Conservation (phyloP, 1,140 invertebrate species). For the Kradibia gibbosae region DNA sequence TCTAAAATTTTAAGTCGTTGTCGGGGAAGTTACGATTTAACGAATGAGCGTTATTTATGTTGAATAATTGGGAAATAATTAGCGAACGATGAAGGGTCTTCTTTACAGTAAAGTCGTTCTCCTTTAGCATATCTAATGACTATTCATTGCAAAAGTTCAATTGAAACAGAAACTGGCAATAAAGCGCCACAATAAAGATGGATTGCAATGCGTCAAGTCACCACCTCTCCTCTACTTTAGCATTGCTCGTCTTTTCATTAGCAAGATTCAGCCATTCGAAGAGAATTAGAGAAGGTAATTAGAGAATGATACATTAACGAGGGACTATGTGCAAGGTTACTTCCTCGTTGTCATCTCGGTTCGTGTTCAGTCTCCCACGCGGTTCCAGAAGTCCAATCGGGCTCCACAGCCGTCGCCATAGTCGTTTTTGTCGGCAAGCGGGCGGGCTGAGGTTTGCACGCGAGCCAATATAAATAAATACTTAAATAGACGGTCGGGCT, state of each 20-base stretch:
- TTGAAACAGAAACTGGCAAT: neutral
- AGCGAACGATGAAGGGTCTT: no score
- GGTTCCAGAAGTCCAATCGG: neutral
- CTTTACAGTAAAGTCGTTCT: no score
- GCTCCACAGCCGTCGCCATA: neutral
- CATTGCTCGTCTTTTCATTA: neutral
- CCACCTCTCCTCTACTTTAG: no score
- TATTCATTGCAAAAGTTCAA: neutral
- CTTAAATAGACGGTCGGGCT: constrained; percentile 36
- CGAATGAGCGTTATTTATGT: no score
- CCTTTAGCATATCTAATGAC: no score
- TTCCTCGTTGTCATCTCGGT: constrained; percentile 45
- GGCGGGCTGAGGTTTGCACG: constrained; percentile 21
- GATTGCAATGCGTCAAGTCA: neutral
- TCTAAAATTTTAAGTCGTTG: no score
- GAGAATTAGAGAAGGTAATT: no score
- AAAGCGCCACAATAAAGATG: neutral
- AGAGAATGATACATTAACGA: neutral
- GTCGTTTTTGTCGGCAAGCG: neutral
- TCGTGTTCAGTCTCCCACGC: constrained; percentile 20
- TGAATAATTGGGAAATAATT: no score
- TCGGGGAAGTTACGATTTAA: no score
- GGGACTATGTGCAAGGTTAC: constrained; percentile 30
- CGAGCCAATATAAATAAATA: constrained; percentile 35
- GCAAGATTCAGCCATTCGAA: neutral